Base-by-base conservation (phyloP, 1,140 invertebrate genomes). In the Luehdorfia chinensis region DNA sequence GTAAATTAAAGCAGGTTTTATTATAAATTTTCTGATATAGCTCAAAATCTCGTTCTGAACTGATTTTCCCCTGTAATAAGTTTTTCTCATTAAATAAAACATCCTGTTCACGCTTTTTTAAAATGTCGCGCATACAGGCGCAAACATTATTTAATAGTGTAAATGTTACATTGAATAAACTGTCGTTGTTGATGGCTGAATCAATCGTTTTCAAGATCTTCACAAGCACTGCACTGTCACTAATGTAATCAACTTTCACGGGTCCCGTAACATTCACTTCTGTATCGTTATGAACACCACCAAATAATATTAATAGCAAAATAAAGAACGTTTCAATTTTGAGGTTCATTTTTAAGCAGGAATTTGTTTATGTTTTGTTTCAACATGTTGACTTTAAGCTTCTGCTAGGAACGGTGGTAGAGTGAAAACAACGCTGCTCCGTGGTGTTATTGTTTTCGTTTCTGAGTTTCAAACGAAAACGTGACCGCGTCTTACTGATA, bases 131-230 rank as follows among this genome's bases (percentile, higher is more conserved):
- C 62, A 83, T 75, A 55, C 77, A 81, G 27, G 54, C 33, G 59
- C 81, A 85, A 16, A 83, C 47, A 50, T 66, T 73, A 31, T 75
- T 63, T 4, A 83, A 49, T 12, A 83, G 49, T 46, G 69, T 68
- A 14, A 75, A 52, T 1, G 75, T 74, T 7, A 79, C 59, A 32
- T 75, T 50, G 32, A 71, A 53, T 11, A 80, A 55, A 55, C 63
- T 57, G 47, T 74, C 58, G 18, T 79, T 58, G 52, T 44, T 71
- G 0, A 46, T 65, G 4, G 76, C 68, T 25, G 46, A 57, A 14
- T 80, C 70, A 14, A 81, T 57, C 3, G 66, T 50, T 47, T 76
- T 47, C 5, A 81, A 45, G 14, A 76, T 61, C 45, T 78, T 75
- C 32, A 49, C 49, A 11, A 72, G 55, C 23, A 74, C 18, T 6